These are phyloP conservation scores for Molossus alvarezi DNA, from an alignment of 2,797 vertebrate species.

Conservation along the genomic window DNA sequence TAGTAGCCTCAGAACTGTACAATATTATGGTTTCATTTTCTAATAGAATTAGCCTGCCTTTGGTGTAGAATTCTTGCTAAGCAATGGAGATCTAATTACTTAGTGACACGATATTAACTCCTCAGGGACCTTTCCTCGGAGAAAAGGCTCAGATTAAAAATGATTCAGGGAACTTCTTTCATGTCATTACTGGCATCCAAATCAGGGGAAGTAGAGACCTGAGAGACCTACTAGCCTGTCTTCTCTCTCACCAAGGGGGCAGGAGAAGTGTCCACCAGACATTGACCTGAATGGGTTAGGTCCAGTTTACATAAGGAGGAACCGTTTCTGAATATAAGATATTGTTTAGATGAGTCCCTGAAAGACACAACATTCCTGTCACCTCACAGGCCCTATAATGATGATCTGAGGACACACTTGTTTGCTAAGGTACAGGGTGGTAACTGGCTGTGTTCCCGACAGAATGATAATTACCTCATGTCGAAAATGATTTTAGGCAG, in stretches of 20 bases:
- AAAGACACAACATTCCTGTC: conserved; percentile 1
- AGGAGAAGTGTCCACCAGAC: neutral
- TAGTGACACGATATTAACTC: conserved; percentile 65
- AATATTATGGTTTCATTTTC: conserved; percentile 74
- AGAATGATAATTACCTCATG: conserved; percentile 10
- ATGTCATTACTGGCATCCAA: conserved; percentile 62
- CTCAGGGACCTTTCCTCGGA: neutral
- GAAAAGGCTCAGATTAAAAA: conserved; percentile 67
- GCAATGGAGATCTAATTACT: conserved; percentile 80
- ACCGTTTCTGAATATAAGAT: neutral
- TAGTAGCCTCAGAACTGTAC: conserved; percentile 74
- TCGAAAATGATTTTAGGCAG: conserved; percentile 20
- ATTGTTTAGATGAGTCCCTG: neutral
- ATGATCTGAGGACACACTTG: neutral
- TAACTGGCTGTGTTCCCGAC: neutral
- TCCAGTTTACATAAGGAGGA: neutral
- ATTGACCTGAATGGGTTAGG: neutral
- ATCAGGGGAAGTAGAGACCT: conserved; percentile 19
- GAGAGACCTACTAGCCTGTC: neutral
- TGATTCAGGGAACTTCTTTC: conserved; percentile 59
- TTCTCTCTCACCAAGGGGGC: neutral
- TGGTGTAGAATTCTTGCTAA: conserved; percentile 73
- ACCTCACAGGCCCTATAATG: neutral
- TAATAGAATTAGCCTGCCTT: conserved; percentile 86
- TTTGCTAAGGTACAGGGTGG: neutral